Evolutionary conservation across 2,797 vertebrate genomes (phyloP).

Genomic region (Cetoscarus ocellatus): DNA sequence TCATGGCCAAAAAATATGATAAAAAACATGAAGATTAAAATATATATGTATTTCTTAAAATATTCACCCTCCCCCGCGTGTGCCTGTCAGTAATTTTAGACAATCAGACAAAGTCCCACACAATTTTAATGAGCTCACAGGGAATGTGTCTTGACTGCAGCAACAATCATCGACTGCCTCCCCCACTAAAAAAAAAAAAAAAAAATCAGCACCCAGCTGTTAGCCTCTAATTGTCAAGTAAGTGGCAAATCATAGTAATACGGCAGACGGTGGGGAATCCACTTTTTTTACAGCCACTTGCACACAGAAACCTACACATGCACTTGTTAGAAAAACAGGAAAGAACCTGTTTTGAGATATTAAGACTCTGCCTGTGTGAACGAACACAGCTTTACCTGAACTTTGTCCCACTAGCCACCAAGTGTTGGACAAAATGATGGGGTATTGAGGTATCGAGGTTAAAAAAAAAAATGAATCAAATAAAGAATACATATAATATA

Average conservation of each 20-base stretch:
- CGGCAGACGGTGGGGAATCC: conserved; percentile 60
- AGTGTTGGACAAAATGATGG: no score
- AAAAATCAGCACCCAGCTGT: conserved; percentile 79
- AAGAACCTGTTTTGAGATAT: no score
- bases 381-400: no score
- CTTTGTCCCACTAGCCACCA: no score
- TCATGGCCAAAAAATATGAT: no score
- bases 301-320: conserved; percentile 8
- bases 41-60: no score
- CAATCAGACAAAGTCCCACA: conserved; percentile 68
- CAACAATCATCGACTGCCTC: conserved; percentile 47
- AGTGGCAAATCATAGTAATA: conserved; percentile 72
- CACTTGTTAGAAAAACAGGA: background rate
- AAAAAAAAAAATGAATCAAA: no score
- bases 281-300: conserved; percentile 23
- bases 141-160: conserved; percentile 63
- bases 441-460: no score
- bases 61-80: conserved; percentile 37
- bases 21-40: no score
- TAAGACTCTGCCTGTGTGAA: no score
- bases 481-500: no score
- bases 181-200: conserved; percentile 2
- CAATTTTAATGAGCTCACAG: conserved; percentile 73
- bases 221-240: conserved; percentile 76
- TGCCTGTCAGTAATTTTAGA: conserved; percentile 55